Evolutionary conservation across 2,888 invertebrate species (phyloP).

Genomic region (Mesorhabditis belari): DNA sequence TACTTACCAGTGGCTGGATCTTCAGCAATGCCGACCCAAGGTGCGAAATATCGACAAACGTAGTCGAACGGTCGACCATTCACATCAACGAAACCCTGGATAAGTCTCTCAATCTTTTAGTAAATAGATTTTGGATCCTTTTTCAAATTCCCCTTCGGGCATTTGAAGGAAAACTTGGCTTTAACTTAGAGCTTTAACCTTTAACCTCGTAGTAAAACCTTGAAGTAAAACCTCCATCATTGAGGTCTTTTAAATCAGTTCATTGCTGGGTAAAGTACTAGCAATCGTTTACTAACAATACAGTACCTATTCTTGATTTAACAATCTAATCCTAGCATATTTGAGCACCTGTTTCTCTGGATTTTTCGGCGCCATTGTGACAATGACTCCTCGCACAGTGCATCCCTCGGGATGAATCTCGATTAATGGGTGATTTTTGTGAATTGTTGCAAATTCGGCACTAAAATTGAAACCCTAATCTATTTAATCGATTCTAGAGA

Average conservation of each 20-base stretch:
- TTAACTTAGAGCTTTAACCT: no score
- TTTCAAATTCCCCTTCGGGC: no score
- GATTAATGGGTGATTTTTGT: slow-evolving; percentile 41
- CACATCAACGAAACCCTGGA: slow-evolving; percentile 33
- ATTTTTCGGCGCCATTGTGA: slow-evolving; percentile 33
- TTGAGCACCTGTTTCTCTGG: slow-evolving; percentile 3
- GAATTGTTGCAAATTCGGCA: slow-evolving; percentile 34
- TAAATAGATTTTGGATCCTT: no score
- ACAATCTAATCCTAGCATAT: not conserved
- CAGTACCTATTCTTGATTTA: not conserved
- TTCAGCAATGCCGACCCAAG: slow-evolving; percentile 56
- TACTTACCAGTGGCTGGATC: slow-evolving; percentile 56
- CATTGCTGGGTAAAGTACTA: no score
- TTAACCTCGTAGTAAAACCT: no score
- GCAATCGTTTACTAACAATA: not conserved
- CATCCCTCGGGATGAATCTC: slow-evolving; percentile 40
- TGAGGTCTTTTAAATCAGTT: no score
- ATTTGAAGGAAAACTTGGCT: no score
- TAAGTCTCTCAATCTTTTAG: not conserved
- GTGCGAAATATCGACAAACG: slow-evolving; percentile 56
- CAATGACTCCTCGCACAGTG: slow-evolving; percentile 30
- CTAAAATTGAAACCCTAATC: slow-evolving; percentile 15
- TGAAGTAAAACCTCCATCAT: no score
- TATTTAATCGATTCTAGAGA: no score
- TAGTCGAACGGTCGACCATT: slow-evolving; percentile 50